Evolutionary conservation across 2,113 vertebrate species (phyloP).

Genomic region (Menura novaehollandiae): DNA sequence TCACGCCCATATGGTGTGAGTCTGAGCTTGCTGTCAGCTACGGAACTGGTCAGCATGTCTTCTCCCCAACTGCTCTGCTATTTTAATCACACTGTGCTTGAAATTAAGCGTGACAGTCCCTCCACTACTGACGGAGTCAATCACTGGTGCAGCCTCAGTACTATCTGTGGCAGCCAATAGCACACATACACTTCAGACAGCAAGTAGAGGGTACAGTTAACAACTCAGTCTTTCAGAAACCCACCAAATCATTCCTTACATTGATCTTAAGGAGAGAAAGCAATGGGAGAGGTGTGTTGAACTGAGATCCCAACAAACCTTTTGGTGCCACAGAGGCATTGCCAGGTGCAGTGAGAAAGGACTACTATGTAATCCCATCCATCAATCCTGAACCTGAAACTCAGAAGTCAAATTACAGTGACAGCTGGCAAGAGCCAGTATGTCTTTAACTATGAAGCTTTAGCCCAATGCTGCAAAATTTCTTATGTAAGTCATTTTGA

Average conservation of each 20-base stretch:
- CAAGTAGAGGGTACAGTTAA: accelerated
- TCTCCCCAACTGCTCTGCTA: constrained; percentile 4
- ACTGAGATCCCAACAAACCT: background rate
- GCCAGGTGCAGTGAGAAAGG: background rate
- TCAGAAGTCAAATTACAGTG: background rate
- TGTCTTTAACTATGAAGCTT: background rate
- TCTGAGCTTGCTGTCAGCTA: background rate
- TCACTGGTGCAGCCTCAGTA: background rate
- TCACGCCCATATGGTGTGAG: background rate
- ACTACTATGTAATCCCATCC: background rate
- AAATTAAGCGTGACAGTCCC: background rate
- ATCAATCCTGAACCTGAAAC: background rate
- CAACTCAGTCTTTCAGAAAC: background rate
- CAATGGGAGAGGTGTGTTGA: background rate
- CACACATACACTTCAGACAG: accelerated
- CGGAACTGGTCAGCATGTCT: background rate
- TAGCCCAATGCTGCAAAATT: background rate
- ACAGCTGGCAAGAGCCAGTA: background rate
- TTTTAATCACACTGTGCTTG: constrained; percentile 17
- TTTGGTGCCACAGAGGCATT: accelerated
- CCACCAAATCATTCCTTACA: background rate
- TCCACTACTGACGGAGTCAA: background rate
- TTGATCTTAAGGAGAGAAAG: background rate
- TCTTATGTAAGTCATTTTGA: background rate
- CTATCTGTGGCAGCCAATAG: background rate